phyloP scores from a whole-genome alignment of 2,797 vertebrate genomes.

The Parotocinclus haroldoi region DNA sequence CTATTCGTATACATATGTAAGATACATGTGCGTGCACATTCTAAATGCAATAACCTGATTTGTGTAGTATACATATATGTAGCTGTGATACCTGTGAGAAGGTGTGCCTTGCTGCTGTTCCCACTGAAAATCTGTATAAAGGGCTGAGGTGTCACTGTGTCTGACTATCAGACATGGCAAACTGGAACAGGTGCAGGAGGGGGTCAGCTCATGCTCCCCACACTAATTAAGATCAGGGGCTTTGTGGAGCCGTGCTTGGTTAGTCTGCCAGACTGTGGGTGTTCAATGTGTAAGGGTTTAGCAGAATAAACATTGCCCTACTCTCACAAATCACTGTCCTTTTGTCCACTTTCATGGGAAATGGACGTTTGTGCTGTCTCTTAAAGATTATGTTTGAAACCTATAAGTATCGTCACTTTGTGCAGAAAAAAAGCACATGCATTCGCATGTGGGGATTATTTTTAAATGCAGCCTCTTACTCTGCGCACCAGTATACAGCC shows the following conservation, averaged over 20 bases:
- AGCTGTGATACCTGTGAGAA: conserved; percentile 80
- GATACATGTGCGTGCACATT: conserved; percentile 26
- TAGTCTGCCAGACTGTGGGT: conserved; percentile 59
- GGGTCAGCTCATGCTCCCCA: conserved; percentile 64
- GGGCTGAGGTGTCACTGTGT: conserved; percentile 30
- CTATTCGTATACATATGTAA: no score
- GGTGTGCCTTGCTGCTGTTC: conserved; percentile 61
- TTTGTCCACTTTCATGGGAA: conserved; percentile 63
- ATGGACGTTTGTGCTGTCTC: conserved; percentile 61
- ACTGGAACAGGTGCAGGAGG: conserved; percentile 69
- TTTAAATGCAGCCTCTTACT: not conserved
- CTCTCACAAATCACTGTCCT: conserved; percentile 55
- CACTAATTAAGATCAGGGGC: conserved; percentile 75
- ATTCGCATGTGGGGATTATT: conserved; percentile 16
- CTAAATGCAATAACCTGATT: conserved; percentile 34
- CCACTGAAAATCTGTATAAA: conserved; percentile 57
- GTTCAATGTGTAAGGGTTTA: conserved; percentile 58
- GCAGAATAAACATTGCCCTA: conserved; percentile 62
- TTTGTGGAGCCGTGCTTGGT: conserved; percentile 70
- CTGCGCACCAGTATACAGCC: conserved; percentile 3
- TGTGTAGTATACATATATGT: conserved; percentile 34
- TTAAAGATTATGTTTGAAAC: conserved; percentile 52
- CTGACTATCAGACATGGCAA: conserved; percentile 32
- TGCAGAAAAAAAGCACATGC: not conserved
- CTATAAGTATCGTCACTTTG: not conserved